These are phyloP conservation scores for Amphilophus citrinellus DNA, from an alignment of 2,113 vertebrate genomes.

Conservation along the genomic window DNA sequence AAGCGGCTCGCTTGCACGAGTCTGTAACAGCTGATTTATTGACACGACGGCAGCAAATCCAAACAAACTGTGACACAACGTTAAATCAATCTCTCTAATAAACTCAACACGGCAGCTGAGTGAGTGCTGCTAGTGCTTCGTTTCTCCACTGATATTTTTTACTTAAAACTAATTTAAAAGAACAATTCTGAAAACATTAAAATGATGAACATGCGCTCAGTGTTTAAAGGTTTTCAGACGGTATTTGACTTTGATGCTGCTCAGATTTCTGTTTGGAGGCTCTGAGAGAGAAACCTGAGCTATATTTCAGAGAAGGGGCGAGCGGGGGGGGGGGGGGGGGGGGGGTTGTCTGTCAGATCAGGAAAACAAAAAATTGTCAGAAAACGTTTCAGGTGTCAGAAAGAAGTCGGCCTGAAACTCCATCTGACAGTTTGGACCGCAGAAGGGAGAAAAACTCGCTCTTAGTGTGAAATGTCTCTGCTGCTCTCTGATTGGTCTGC, in stretches of 20 bases:
- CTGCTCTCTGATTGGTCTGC: too few relatives aligned
- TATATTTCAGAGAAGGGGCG: fast-evolving
- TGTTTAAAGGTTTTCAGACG: not conserved
- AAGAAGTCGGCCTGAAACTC: not conserved
- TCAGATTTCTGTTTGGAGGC: not conserved
- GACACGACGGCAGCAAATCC: not conserved
- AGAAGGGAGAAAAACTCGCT: not conserved
- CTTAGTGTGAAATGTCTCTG: not conserved
- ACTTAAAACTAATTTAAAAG: fast-evolving
- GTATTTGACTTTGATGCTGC: not conserved
- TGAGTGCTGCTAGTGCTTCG: fast-evolving
- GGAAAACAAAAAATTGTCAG: not conserved
- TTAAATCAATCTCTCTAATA: not conserved
- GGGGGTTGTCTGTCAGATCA: not conserved
- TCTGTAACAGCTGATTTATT: not conserved
- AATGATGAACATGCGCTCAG: not conserved
- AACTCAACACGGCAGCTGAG: not conserved
- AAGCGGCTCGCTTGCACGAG: not conserved
- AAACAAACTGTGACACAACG: not conserved
- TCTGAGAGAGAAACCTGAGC: too few relatives aligned
- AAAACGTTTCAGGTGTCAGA: too few relatives aligned
- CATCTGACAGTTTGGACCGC: not conserved
- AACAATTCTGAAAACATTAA: fast-evolving
- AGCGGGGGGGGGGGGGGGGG: too few relatives aligned
- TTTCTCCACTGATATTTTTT: fast-evolving